Evolutionary conservation across 1,140 invertebrate species (phyloP).

Genomic region (Trachelipus rathkii): DNA sequence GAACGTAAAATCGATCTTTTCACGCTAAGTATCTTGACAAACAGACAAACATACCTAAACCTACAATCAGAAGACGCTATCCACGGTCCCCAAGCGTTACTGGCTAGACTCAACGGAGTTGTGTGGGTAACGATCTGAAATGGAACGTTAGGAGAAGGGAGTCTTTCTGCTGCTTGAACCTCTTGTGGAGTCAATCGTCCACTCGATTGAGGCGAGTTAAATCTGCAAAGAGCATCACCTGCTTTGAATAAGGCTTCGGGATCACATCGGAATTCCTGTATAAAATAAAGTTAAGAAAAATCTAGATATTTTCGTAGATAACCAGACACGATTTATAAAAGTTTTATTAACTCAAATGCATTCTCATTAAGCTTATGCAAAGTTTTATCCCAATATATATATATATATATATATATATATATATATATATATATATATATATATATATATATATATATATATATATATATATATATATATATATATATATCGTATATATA

Average conservation of each 20-base stretch:
- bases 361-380: too few species aligned
- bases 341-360: too few species aligned
- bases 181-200: neutral
- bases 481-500: too few species aligned
- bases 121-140: neutral
- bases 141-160: neutral
- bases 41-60: constrained; percentile 28
- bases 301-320: too few species aligned
- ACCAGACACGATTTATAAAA: too few species aligned
- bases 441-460: too few species aligned
- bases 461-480: too few species aligned
- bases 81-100: constrained; percentile 37
- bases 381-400: too few species aligned
- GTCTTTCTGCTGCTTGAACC: neutral
- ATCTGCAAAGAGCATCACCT: neutral
- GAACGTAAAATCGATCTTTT: too few species aligned
- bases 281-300: neutral
- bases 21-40: too few species aligned
- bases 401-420: too few species aligned
- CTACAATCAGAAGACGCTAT: constrained; percentile 34
- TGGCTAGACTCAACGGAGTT: neutral
- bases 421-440: too few species aligned
- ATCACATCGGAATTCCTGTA: neutral
- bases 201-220: neutral
- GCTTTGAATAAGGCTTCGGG: neutral